A percentile compares a stretch with the other conserved stretches of the same genome.
Evolutionary conservation across 2,113 vertebrate species (phyloP).

Genomic region (Sorex araneus): DNA sequence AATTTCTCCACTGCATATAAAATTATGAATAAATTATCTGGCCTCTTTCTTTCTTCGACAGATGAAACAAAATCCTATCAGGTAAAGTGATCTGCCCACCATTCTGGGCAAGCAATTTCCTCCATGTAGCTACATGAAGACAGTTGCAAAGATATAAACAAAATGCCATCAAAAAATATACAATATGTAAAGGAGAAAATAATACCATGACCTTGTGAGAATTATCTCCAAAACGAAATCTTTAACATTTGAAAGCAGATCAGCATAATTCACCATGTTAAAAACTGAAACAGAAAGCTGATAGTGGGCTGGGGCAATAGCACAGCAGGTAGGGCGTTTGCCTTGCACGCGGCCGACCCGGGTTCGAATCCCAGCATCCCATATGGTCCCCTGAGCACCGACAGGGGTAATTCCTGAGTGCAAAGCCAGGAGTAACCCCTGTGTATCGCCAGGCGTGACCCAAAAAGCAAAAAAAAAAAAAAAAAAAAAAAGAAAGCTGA

Average conservation of each 20-base stretch:
- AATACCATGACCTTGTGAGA: not conserved
- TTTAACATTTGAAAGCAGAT: conserved; percentile 28
- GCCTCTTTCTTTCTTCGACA: conserved; percentile 20
- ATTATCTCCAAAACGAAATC: not conserved
- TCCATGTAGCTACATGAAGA: conserved; percentile 25
- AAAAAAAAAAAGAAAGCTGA: not conserved
- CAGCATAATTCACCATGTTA: not conserved
- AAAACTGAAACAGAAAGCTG: not conserved
- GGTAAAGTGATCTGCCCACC: not conserved
- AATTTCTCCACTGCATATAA: too few species aligned
- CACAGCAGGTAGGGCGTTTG: too few species aligned
- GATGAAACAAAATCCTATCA: conserved; percentile 13
- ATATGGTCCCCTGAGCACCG: too few species aligned
- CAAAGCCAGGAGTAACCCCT: too few species aligned
- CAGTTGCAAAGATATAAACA: conserved; percentile 7
- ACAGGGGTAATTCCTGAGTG: too few species aligned
- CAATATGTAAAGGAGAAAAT: conserved; percentile 12
- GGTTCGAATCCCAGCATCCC: too few species aligned
- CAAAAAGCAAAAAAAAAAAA: too few species aligned
- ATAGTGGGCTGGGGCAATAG: too few species aligned
- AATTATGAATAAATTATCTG: conserved; percentile 8
- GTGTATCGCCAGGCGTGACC: too few species aligned
- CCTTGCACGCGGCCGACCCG: too few species aligned
- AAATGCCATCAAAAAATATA: conserved; percentile 4
- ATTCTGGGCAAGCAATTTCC: not conserved